Conservation (phyloP, 2,113 vertebrate genomes). For the Aythya baeri region DNA sequence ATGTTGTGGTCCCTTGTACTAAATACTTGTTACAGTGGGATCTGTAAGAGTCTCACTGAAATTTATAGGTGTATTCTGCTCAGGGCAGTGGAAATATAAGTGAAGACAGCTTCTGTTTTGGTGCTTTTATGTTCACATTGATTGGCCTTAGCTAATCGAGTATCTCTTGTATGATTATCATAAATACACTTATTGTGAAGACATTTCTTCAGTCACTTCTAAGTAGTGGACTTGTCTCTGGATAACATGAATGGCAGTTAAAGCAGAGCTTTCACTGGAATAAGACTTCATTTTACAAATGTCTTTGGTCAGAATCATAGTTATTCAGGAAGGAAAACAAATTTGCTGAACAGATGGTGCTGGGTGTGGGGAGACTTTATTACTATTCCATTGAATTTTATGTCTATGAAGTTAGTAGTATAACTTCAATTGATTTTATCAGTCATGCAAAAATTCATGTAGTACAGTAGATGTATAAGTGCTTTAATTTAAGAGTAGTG, state of each 20-base stretch:
- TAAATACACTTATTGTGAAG: not conserved
- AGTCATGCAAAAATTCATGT: not conserved
- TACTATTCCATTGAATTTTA: not conserved
- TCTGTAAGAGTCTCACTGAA: not conserved
- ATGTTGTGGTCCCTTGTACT: not conserved
- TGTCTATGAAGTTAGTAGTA: not conserved
- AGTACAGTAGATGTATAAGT: not conserved
- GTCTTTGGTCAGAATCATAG: not conserved
- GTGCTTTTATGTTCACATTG: not conserved
- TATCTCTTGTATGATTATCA: not conserved
- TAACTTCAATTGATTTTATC: constrained; percentile 8
- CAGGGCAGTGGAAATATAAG: not conserved
- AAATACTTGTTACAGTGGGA: not conserved
- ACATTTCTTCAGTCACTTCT: not conserved
- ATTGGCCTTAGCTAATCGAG: too few relatives aligned
- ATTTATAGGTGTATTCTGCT: not conserved
- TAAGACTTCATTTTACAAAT: not conserved
- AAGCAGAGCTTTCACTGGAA: not conserved
- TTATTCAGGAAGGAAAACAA: not conserved
- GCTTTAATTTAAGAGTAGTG: not conserved
- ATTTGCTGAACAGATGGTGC: not conserved
- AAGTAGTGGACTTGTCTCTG: not conserved
- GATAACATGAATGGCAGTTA: not conserved
- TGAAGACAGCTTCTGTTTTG: not conserved
- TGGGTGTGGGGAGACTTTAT: not conserved